Conservation (phyloP, 2,113 vertebrate genomes). For the Melanerpes aurifrons region DNA sequence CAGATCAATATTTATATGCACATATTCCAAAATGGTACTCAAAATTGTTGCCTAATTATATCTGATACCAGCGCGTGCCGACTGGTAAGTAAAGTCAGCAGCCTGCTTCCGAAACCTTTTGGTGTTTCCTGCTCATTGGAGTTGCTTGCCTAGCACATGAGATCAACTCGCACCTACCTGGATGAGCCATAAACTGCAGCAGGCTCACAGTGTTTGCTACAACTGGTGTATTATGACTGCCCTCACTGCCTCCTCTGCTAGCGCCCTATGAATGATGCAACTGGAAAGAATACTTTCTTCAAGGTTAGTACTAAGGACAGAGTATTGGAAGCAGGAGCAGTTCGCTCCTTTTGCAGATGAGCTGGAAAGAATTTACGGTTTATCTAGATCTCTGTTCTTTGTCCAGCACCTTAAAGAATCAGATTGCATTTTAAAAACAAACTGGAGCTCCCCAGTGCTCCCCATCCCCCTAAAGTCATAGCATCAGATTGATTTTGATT, state of each 20-base stretch:
- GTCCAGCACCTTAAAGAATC: not conserved
- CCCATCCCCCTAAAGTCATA: not conserved
- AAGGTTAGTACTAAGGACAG: not conserved
- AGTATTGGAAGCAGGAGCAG: not conserved
- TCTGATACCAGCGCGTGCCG: not conserved
- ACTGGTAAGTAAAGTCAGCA: not conserved
- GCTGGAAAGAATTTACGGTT: not conserved
- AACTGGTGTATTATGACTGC: not conserved
- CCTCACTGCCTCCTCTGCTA: not conserved
- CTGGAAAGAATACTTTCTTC: not conserved
- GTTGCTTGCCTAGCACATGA: not conserved
- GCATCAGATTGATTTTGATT: not conserved
- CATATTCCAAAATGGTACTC: not conserved
- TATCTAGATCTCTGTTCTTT: not conserved
- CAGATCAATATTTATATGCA: not conserved
- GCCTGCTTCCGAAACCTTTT: not conserved
- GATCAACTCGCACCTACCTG: not conserved
- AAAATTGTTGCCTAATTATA: not conserved
- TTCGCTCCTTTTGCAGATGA: not conserved
- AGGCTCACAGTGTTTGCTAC: not conserved
- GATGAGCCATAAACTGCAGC: not conserved
- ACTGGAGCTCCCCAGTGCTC: not conserved
- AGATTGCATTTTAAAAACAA: not conserved
- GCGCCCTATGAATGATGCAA: accelerated
- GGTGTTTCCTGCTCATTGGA: not conserved